These are phyloP conservation scores for Otocyon megalotis DNA, from an alignment of 2,113 vertebrate species.

Conservation along the genomic window DNA sequence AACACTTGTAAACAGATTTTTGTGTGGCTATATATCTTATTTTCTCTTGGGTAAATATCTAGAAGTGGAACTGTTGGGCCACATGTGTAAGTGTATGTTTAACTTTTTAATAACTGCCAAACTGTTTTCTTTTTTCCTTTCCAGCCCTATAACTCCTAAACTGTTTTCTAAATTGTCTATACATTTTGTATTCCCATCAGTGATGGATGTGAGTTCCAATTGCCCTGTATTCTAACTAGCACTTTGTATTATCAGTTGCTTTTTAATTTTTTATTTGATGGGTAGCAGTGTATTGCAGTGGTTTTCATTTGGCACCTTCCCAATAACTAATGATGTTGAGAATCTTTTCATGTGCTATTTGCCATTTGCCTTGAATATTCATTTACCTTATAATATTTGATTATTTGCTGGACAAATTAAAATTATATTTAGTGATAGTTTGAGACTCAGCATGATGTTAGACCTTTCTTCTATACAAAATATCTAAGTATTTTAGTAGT, in stretches of 20 bases:
- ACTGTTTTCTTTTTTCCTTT: not conserved
- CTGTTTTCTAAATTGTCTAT: not conserved
- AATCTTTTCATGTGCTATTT: not conserved
- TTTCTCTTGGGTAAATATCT: not conserved
- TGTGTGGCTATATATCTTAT: not conserved
- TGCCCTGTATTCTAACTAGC: not conserved
- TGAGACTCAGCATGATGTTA: not conserved
- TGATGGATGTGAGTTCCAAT: not conserved
- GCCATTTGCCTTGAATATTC: not conserved
- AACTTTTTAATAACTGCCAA: slow-evolving; percentile 6
- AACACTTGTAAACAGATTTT: slow-evolving; percentile 15
- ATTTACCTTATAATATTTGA: slow-evolving; percentile 20
- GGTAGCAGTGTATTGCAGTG: not conserved
- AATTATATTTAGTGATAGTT: slow-evolving; percentile 18
- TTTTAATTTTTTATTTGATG: not conserved
- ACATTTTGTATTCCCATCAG: not conserved
- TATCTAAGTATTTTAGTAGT: not conserved
- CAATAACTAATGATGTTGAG: not conserved
- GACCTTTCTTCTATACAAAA: not conserved
- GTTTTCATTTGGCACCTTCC: not conserved
- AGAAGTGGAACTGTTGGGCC: not conserved
- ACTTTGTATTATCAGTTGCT: not conserved
- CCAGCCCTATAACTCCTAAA: not conserved
- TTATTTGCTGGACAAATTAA: not conserved
- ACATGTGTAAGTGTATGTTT: not conserved